These are phyloP conservation scores for Catostylus mosaicus DNA, from an alignment of 30 jellyfish, hydroid and myxozoan genomes.

Conservation along the genomic window DNA sequence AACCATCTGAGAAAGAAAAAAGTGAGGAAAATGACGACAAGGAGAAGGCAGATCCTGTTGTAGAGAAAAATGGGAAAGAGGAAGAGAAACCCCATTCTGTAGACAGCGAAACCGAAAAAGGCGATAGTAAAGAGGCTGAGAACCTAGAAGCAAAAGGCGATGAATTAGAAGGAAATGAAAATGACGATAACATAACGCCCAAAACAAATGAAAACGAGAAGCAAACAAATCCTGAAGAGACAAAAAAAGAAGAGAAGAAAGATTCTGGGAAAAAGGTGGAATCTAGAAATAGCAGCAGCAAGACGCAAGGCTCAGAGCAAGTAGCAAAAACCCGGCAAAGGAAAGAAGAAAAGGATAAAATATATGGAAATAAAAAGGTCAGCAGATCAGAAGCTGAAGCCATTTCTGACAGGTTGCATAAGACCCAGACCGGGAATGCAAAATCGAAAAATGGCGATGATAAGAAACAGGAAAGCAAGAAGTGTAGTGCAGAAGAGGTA, in stretches of 20 bases:
- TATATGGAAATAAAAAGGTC: constrained; percentile 46
- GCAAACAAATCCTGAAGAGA: neutral
- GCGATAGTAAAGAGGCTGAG: constrained; percentile 14
- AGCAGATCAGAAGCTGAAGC: constrained; percentile 29
- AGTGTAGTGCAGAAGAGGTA: constrained; percentile 54
- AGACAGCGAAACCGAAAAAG: constrained; percentile 10
- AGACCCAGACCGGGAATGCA: constrained; percentile 14
- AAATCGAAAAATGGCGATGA: constrained; percentile 1
- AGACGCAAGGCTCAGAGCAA: neutral
- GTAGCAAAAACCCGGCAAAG: constrained; percentile 11
- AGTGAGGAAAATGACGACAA: neutral
- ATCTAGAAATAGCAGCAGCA: neutral
- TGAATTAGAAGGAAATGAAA: neutral
- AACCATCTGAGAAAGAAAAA: neutral
- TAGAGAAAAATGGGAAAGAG: neutral
- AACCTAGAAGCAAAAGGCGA: constrained; percentile 3
- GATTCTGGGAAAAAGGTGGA: constrained; percentile 1
- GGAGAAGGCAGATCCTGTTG: constrained; percentile 2
- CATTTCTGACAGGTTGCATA: constrained; percentile 39
- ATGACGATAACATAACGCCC: neutral
- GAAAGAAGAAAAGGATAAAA: constrained; percentile 10
- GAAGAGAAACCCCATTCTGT: neutral
- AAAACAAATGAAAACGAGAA: neutral
- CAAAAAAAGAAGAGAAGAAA: constrained; percentile 1
- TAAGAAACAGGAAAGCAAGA: neutral